Evolutionary conservation across 2,797 vertebrate genomes (phyloP), one percentile per base, ranked within the genome.

Genomic region (Tinamus major): DNA sequence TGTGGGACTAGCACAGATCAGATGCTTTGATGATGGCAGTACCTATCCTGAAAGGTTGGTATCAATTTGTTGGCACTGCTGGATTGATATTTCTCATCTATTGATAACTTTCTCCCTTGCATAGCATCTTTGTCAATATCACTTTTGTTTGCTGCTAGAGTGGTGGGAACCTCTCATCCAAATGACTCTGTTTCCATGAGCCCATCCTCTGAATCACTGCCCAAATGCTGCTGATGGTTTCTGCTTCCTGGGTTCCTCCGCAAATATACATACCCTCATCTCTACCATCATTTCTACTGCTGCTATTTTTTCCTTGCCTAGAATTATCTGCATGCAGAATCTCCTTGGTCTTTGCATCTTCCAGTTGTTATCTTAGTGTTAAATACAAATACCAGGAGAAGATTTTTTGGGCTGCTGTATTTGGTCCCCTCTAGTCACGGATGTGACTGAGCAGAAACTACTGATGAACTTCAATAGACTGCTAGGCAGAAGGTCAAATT

Each of bases 11-110:
- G 86, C 81, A 94, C 64, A 69, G 62, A 44, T 48, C 79, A 72
- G 76, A 46, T 92, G 79, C 70, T 75, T 90, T 74, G 61, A 44
- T 46, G 62, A 67, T 33, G 78, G 62, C 46, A 71, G 88, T 49
- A 89, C n/a, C 70, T 92, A 91, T 94, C 23, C 79, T 82, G 71
- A 46, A 93, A 96, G 84, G 88, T 91, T 69, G 58, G 69, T 44
- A 79, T 41, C 78, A 71, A 68, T 92, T 93, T 96, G 33, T 86
- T 94, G 55, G 59, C n/a, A 24, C 62, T 77, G 24, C 48, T 87
- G 76, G 49, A 39, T 13, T 68, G 35, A 2, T 71, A 23, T 78
- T 79, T 91, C 72, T 95, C 27, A 90, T 33, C 79, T 91, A 35
- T 55, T 71, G 41, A 39, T 79, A 93, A 79, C 18, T 92, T 44